phyloP scores from a whole-genome alignment of 2,888 invertebrate genomes.

The Macrosoma leucophasiata region DNA sequence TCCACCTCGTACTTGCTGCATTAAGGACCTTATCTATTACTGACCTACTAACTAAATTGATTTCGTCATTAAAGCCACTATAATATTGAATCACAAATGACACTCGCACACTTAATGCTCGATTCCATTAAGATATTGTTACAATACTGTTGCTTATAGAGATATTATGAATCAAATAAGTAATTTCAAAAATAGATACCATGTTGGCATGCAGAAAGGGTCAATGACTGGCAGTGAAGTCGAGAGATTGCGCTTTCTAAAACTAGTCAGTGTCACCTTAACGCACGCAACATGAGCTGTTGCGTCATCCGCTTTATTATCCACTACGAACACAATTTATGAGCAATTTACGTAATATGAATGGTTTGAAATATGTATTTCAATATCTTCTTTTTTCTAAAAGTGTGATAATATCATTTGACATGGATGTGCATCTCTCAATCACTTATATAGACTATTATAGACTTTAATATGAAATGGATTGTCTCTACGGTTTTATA shows the following conservation, averaged over 20 bases:
- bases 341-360: conserved; percentile 16
- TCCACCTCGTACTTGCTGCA: conserved; percentile 36
- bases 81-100: too few species aligned
- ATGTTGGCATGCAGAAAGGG: conserved; percentile 27
- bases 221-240: conserved; percentile 50
- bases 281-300: conserved; percentile 53
- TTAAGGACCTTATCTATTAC: conserved; percentile 38
- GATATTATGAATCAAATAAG: conserved; percentile 1
- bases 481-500: too few species aligned
- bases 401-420: too few species aligned
- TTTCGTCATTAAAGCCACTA: conserved; percentile 44
- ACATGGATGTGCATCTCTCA: too few species aligned
- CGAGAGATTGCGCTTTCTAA: conserved; percentile 66
- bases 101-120: too few species aligned
- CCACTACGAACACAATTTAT: conserved; percentile 12
- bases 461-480: too few species aligned
- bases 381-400: too few species aligned
- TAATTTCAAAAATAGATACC: conserved; percentile 5
- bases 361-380: too few species aligned
- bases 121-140: too few species aligned
- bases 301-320: conserved; percentile 51
- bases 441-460: too few species aligned
- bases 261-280: conserved; percentile 67
- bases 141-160: too few species aligned
- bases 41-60: conserved; percentile 61